Evolutionary conservation across 1,140 invertebrate genomes (phyloP), one percentile per base, ranked within the genome.

Genomic region (Drosophila hydei): DNA sequence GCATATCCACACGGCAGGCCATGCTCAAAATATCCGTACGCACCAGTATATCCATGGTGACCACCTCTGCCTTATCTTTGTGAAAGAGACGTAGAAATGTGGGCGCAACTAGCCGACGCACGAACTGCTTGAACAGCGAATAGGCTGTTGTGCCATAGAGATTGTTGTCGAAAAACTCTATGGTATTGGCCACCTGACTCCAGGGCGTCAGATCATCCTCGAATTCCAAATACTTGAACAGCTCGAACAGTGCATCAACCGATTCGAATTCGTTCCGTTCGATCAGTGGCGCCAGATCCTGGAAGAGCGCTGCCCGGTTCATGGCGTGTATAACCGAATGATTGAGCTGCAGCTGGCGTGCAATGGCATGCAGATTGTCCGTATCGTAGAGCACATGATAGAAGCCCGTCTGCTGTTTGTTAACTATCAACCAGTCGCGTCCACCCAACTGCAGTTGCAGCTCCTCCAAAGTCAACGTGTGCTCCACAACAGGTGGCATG

Each of bases 301-400:
- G 93, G 18, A 94, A 89, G 55, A 95, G 92, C 33, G 94, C 93
- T 0, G 94, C 94, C 27, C 95, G 92, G 90, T 95, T 95, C 0
- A 93, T 75, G 5, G 90, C 91, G 68, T 94, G 93, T 72, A 95
- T 95, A 8, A 87, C 67, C 18, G 21, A 81, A 84, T 70, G 73
- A 79, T 89, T 91, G 4, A 27, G 88, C 36, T 92, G 79, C 1
- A 94, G 85, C 12, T 92, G 92, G 3, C 87, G 38, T 12, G 93
- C 92, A 36, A 95, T 92, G 8, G 90, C 83, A 11, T 92, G 89
- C 92, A 94, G 93, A 33, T 93, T 92, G 2, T 83, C 75, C 0
- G 47, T 40, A 33, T 95, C 94, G 61, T 95, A 95, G 58, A 94
- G 94, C 0, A 95, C 94, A 16, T 94, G 93, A 73, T 95, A 95